phyloP scores from a whole-genome alignment of 2,888 invertebrate genomes.

The Phytoseiulus persimilis region DNA sequence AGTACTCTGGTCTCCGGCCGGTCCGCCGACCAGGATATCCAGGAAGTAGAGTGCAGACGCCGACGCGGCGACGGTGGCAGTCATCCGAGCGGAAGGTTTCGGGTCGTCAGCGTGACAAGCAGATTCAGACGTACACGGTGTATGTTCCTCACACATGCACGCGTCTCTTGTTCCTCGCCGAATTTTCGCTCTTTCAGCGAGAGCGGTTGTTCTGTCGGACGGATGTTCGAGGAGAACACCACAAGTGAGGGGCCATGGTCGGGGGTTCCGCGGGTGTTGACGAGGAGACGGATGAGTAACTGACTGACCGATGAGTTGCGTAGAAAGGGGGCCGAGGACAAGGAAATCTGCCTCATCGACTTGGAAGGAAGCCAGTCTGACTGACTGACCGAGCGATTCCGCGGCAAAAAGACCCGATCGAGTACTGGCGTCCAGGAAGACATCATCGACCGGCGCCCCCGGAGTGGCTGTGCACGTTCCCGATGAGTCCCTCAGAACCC shows the following conservation, averaged over 20 bases:
- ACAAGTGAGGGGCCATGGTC: background rate
- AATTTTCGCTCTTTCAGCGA: too few species aligned
- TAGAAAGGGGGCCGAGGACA: background rate
- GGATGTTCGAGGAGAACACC: background rate
- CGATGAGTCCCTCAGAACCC: too few species aligned
- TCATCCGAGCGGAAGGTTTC: slow-evolving; percentile 28
- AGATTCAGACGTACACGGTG: background rate
- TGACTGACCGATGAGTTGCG: background rate
- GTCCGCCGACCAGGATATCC: background rate
- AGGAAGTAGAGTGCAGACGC: background rate
- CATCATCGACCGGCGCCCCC: too few species aligned
- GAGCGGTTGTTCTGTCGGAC: too few species aligned
- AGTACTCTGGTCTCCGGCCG: background rate
- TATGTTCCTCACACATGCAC: background rate
- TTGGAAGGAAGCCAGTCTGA: background rate
- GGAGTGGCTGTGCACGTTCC: too few species aligned
- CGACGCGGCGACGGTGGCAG: background rate
- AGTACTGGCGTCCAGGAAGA: background rate
- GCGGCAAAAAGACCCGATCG: background rate
- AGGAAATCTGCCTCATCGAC: background rate
- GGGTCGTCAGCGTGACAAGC: slow-evolving; percentile 27
- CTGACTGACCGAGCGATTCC: background rate
- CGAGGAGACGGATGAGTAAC: background rate
- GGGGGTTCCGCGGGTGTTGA: background rate
- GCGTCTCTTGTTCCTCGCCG: background rate